A percentile compares a stretch with the other conserved stretches of the same genome.
Conservation (phyloP, 2,797 vertebrate genomes). For the Artibeus jamaicensis region DNA sequence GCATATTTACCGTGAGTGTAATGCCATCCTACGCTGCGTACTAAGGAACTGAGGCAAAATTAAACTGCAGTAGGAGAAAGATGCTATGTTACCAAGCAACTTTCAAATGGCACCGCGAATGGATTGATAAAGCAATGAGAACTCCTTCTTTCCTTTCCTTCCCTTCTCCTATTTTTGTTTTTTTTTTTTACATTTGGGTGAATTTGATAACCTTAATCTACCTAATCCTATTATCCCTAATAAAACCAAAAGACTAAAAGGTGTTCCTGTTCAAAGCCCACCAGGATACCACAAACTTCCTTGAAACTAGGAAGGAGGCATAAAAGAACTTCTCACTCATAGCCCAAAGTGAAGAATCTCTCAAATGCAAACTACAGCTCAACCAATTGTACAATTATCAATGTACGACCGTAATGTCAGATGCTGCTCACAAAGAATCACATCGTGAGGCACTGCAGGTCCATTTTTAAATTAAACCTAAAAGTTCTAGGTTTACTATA, state of each 20-base stretch:
- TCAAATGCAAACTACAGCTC: neutral
- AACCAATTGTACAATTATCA: neutral
- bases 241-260: slow-evolving; percentile 15
- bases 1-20: neutral
- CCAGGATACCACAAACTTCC: neutral
- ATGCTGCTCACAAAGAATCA: neutral
- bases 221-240: neutral
- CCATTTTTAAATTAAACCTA: neutral
- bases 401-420: neutral
- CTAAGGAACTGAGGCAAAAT: neutral
- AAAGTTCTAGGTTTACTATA: neutral
- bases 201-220: neutral
- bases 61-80: neutral
- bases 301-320: neutral
- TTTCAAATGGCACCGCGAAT: neutral
- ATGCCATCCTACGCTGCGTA: neutral
- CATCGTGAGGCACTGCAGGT: neutral
- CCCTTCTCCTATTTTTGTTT: neutral
- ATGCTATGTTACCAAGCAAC: neutral
- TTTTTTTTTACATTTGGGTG: neutral
- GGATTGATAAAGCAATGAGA: neutral
- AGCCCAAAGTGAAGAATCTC: neutral
- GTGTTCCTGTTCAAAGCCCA: neutral
- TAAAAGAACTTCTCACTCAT: neutral
- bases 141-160: neutral